A percentile compares a stretch with the other conserved stretches of the same genome.
Conservation (phyloP, 2,888 invertebrate genomes). For the Xestia xanthographa region DNA sequence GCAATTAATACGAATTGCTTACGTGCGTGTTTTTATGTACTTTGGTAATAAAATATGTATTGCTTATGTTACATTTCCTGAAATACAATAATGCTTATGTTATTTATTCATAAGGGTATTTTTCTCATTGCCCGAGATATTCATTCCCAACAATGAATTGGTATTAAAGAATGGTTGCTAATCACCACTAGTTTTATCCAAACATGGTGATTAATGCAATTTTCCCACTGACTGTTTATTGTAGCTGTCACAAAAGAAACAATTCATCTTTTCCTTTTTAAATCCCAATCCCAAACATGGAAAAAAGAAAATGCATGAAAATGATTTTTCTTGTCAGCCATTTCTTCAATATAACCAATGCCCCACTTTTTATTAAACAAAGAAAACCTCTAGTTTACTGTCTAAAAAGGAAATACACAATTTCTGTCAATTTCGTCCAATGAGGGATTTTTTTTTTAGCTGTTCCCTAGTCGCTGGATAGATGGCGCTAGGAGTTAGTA, state of each 20-base stretch:
- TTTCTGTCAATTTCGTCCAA: neutral
- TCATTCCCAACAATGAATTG: neutral
- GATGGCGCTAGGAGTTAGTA: no score
- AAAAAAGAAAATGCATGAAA: neutral
- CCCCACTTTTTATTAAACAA: neutral
- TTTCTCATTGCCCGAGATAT: neutral
- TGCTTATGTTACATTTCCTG: slow-evolving; percentile 28
- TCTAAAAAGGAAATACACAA: no score
- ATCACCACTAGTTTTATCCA: neutral
- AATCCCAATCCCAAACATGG: neutral
- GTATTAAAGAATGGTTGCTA: neutral
- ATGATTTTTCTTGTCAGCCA: neutral
- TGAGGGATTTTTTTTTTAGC: no score
- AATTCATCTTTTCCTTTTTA: neutral
- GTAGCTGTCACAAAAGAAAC: neutral
- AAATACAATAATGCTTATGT: slow-evolving; percentile 7
- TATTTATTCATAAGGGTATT: neutral
- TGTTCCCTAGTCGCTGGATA: no score
- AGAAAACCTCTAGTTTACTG: neutral
- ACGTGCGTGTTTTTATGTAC: slow-evolving; percentile 17
- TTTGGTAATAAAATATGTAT: slow-evolving; percentile 17
- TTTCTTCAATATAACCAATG: neutral
- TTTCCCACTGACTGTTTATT: neutral
- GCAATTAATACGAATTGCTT: slow-evolving; percentile 28
- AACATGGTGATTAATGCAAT: neutral